Evolutionary conservation across 2,888 invertebrate species (phyloP).

Genomic region (Mythimna loreyi): DNA sequence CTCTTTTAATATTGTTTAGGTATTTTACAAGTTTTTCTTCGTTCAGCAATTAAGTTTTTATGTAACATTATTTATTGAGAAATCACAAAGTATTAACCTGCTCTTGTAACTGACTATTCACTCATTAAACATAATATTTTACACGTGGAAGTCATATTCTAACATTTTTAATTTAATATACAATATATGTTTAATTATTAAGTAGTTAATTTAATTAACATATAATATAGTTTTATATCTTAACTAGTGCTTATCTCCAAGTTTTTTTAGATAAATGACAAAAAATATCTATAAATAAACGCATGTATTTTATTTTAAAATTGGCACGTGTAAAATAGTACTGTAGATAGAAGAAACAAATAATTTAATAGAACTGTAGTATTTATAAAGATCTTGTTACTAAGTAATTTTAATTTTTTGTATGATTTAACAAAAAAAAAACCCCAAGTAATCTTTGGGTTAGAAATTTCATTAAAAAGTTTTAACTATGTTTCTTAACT

Average conservation of each 20-base stretch:
- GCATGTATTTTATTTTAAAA: background rate
- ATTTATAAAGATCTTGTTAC: too few species aligned
- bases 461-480: too few species aligned
- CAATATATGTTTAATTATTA: too few species aligned
- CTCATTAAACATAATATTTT: background rate
- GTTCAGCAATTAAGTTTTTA: too few species aligned
- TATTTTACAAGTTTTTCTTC: too few species aligned
- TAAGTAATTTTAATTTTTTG: too few species aligned
- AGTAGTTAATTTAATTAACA: constrained; percentile 7
- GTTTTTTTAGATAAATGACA: background rate
- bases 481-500: too few species aligned
- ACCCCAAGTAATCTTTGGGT: too few species aligned
- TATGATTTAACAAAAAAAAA: too few species aligned
- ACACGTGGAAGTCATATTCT: background rate
- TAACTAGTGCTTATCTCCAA: constrained; percentile 3
- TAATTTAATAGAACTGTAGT: background rate
- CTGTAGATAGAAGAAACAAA: too few species aligned
- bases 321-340: constrained; percentile 4
- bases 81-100: background rate
- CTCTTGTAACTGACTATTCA: background rate
- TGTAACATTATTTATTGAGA: too few species aligned
- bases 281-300: constrained; percentile 9
- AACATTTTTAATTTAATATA: background rate
- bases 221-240: constrained; percentile 2
- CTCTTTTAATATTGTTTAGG: too few species aligned